Evolutionary conservation across 2,888 invertebrate species (phyloP).

Genomic region (Nomada flava): DNA sequence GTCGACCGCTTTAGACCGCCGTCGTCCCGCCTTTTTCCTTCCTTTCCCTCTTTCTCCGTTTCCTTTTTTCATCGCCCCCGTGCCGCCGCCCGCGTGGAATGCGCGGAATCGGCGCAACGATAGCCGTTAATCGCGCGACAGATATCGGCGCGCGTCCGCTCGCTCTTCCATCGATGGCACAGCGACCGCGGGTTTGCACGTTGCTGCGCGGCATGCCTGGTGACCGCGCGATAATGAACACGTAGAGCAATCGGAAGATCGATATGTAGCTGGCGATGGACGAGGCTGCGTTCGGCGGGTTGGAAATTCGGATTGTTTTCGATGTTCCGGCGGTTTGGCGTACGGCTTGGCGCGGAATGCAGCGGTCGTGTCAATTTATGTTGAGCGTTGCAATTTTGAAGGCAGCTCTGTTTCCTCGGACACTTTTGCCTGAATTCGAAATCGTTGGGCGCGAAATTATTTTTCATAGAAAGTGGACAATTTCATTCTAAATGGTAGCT

Average conservation of each 20-base stretch:
- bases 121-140: neutral
- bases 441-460: too few species aligned
- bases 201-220: neutral
- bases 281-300: neutral
- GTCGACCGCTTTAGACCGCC: conserved; percentile 42
- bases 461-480: too few species aligned
- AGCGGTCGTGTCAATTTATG: too few species aligned
- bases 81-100: conserved; percentile 24
- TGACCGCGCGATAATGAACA: conserved; percentile 10
- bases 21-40: conserved; percentile 47
- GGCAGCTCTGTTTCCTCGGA: too few species aligned
- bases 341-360: too few species aligned
- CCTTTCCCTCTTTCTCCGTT: conserved; percentile 3
- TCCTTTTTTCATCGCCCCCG: conserved; percentile 29
- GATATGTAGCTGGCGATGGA: neutral
- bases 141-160: neutral
- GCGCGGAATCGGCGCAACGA: conserved; percentile 28
- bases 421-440: too few species aligned
- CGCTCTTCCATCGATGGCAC: neutral
- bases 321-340: neutral
- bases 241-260: conserved; percentile 6
- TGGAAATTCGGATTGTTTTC: neutral
- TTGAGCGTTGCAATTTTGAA: too few species aligned
- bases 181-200: conserved; percentile 7
- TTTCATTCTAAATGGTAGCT: too few species aligned